Base-by-base conservation (phyloP, 2,113 vertebrate genomes). In the Propithecus coquereli region DNA sequence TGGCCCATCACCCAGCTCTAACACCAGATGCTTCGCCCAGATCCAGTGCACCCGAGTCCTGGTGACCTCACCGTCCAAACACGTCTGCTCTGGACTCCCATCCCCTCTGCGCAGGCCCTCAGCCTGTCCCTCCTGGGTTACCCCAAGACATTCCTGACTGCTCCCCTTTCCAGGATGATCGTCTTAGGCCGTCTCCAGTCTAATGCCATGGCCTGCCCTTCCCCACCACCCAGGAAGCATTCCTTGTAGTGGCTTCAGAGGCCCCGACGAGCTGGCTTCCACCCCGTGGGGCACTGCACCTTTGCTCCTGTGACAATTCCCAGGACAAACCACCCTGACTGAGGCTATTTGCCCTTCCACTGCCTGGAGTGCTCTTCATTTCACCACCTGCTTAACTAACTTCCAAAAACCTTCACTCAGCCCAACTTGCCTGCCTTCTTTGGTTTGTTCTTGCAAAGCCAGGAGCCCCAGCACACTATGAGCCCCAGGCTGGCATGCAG, bases 51-150 rank as follows among this genome's bases (percentile, higher is more conserved):
- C 54, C 20, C 6, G 20, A 22, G 54, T 57, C 54, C 54, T 2
- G 30, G 34, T 0, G 4, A 11, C 23, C 8, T 6, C 20, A n/a
- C 20, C 1, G 4, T 25, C 10, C 79, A 40, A 6, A 37, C 12
- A 23, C 34, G 2, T 25, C 27, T 27, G 34, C 43, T n/a, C 17
- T 5, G 37, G 8, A 5, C 71, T 11, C 27, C 30, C 37, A 14
- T 2, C 9, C 27, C 47, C 80, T 25, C 23, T 23, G 22, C 8
- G 22, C 10, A 68, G 43, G 65, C 12, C 32, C 8, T 61, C 92
- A 13, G 23, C 63, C 63, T 20, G 8, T 8, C 63, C n/a, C 17
- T 32, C 23, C 17, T 54, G 25, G 30, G 1, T 18, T 17, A 47
- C 17, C 27, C 37, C 59, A 32, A n/a, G 22, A 9, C 30, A 16